Conservation (phyloP, 2,797 vertebrate species). For the Pteronotus mesoamericanus region DNA sequence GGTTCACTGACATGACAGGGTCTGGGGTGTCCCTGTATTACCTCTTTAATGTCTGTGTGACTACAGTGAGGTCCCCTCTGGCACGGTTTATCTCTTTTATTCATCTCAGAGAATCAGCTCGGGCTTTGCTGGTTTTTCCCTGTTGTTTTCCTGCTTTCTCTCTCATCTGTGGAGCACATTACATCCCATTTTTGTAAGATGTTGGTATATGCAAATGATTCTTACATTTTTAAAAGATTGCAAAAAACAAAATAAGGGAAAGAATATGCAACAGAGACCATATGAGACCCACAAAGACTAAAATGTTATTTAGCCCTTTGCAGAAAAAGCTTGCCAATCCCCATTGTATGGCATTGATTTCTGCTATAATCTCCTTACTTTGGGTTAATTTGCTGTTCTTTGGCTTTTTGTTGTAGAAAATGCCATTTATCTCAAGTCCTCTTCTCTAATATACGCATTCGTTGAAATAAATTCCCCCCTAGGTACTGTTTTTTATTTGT, state of each 20-base stretch:
- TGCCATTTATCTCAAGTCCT: not conserved
- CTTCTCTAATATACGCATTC: not conserved
- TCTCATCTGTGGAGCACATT: not conserved
- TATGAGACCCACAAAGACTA: not conserved
- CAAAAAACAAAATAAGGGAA: not conserved
- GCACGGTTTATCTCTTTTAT: not conserved
- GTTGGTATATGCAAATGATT: not conserved
- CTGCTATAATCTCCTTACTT: not conserved
- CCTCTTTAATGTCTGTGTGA: not conserved
- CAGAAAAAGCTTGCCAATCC: not conserved
- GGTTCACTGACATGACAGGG: not conserved
- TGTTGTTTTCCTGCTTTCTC: not conserved
- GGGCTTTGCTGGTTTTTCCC: not conserved
- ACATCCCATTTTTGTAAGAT: not conserved
- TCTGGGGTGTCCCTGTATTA: not conserved
- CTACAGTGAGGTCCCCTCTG: not conserved
- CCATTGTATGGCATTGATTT: not conserved
- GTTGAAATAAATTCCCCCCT: not conserved
- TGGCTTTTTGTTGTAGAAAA: not conserved
- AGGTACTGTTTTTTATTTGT: not conserved
- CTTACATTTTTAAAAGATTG: not conserved
- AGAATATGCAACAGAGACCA: not conserved
- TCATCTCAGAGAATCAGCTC: not conserved
- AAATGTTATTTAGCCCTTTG: not conserved
- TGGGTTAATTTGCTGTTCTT: not conserved